Percentiles rank a stretch among this genome's conserved stretches.
These are phyloP conservation scores for Hemiscyllium ocellatum DNA, from an alignment of 2,113 vertebrate genomes.

Conservation along the genomic window DNA sequence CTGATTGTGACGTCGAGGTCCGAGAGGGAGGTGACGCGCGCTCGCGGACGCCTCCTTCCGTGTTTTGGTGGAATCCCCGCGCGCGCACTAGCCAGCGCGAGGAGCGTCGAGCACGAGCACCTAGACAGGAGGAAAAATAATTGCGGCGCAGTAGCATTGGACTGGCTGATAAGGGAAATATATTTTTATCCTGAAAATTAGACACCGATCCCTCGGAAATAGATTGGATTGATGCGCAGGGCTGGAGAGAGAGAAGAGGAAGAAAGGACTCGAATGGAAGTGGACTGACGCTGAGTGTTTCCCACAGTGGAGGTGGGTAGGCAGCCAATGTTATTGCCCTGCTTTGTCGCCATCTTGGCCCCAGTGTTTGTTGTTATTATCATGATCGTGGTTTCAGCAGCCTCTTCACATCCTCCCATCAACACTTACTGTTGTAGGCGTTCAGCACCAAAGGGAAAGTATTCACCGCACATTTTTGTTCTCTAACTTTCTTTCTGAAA, in stretches of 20 bases:
- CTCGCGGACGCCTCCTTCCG: not conserved
- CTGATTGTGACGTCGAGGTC: not conserved
- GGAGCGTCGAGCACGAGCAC: not conserved
- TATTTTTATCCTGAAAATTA: no score
- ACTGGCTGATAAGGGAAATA: not conserved
- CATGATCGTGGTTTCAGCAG: not conserved
- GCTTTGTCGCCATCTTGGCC: conserved; percentile 34
- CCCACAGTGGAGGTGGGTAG: not conserved
- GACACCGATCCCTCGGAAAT: not conserved
- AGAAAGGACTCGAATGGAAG: not conserved
- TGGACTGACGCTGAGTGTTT: not conserved
- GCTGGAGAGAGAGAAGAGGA: not conserved
- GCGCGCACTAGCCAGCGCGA: not conserved
- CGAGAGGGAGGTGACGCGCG: not conserved
- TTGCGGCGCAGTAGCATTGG: not conserved
- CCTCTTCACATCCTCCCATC: not conserved
- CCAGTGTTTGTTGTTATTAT: conserved; percentile 35
- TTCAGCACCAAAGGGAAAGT: not conserved
- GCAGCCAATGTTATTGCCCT: conserved; percentile 29
- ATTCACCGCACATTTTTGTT: not conserved
- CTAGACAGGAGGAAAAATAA: no score
- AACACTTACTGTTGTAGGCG: not conserved
- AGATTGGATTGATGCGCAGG: not conserved
- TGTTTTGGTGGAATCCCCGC: not conserved
- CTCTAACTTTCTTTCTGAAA: not conserved